Conservation (phyloP, 2,113 vertebrate species). For the Boulengeromyrus knoepffleri region DNA sequence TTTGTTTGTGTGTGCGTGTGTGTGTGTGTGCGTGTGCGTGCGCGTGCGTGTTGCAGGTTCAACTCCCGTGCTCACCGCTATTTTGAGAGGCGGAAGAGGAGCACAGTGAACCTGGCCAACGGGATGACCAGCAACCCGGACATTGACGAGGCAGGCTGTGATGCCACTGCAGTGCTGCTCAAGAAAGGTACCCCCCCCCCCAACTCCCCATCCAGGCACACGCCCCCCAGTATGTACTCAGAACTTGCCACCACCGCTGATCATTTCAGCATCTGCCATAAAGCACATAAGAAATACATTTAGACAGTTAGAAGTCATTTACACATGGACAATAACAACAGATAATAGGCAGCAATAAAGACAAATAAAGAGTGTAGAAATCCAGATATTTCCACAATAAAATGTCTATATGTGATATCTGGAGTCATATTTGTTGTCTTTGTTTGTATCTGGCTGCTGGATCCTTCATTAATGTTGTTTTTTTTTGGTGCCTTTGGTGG, state of each 20-base stretch:
- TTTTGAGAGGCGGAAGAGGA: constrained; percentile 74
- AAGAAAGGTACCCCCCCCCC: constrained; percentile 73
- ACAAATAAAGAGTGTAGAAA: neutral
- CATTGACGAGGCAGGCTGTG: constrained; percentile 76
- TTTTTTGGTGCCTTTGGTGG: neutral
- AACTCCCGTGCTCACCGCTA: constrained; percentile 75
- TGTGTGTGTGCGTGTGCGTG: neutral
- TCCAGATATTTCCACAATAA: neutral
- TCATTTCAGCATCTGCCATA: neutral
- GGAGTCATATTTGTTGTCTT: neutral
- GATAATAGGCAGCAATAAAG: neutral
- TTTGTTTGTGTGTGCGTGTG: neutral
- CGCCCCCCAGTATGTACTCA: neutral
- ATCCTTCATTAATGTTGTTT: neutral
- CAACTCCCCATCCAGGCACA: neutral
- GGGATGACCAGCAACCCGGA: constrained; percentile 76
- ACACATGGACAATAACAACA: neutral
- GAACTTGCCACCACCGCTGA: neutral
- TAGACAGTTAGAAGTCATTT: neutral
- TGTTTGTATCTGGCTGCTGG: neutral
- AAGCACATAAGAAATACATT: neutral
- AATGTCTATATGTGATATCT: neutral
- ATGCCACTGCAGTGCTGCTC: constrained; percentile 83
- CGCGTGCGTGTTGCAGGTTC: constrained; percentile 44
- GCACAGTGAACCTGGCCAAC: constrained; percentile 74